Conservation (phyloP, 2,113 vertebrate genomes). For the Dinomys branickii region DNA sequence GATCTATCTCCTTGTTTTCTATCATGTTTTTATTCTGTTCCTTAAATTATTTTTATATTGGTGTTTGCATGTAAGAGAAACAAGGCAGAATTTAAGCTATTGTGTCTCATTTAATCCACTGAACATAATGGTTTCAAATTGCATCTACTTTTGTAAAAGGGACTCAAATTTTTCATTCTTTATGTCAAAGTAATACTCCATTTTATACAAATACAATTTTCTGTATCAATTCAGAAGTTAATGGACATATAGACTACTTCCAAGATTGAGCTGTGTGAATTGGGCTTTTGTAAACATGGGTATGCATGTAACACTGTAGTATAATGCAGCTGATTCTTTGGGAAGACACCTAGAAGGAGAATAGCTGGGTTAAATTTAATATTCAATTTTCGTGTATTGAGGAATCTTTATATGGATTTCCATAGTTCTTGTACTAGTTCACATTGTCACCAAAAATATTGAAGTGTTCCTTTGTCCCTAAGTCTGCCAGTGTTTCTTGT, state of each 20-base stretch:
- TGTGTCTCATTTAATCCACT: background rate
- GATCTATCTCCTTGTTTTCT: background rate
- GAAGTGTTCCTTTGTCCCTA: background rate
- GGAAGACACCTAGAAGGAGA: background rate
- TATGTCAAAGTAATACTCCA: background rate
- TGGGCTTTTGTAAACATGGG: background rate
- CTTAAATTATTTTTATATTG: background rate
- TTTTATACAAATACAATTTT: background rate
- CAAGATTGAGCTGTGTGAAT: background rate
- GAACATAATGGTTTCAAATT: background rate
- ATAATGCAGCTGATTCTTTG: background rate
- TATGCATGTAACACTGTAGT: background rate
- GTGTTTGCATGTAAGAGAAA: background rate
- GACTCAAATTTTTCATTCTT: background rate
- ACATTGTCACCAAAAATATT: background rate
- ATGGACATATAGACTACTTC: background rate
- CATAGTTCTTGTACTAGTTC: background rate
- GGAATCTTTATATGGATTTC: background rate
- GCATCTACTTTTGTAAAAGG: background rate
- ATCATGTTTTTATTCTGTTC: background rate
- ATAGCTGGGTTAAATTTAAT: background rate
- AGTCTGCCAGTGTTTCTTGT: background rate
- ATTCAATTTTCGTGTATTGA: background rate
- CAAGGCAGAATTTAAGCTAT: background rate
- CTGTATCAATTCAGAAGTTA: background rate